Conservation (phyloP, 2,113 vertebrate species). For the Brachyhypopomus occidentalis region DNA sequence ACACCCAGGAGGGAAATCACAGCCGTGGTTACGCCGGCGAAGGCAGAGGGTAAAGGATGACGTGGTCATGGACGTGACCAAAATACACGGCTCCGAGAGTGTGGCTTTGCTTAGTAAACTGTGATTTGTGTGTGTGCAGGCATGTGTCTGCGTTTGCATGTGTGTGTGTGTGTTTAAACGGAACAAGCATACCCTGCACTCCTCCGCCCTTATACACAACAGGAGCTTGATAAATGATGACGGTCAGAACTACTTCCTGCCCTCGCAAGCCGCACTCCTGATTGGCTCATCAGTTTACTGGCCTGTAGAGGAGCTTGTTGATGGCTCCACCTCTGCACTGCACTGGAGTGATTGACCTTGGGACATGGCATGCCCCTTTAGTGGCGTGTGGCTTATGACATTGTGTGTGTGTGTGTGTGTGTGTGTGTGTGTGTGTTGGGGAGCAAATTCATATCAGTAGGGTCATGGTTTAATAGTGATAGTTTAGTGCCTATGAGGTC, state of each 20-base stretch:
- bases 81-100: not conserved
- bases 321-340: no score
- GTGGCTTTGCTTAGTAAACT: slow-evolving; percentile 17
- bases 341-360: slow-evolving; percentile 18
- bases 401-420: slow-evolving; percentile 1
- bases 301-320: slow-evolving; percentile 28
- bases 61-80: slow-evolving; percentile 10
- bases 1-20: not conserved
- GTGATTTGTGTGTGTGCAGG: slow-evolving; percentile 30
- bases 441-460: no score
- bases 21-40: not conserved
- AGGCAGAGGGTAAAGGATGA: not conserved
- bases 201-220: slow-evolving; percentile 63
- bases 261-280: slow-evolving; percentile 59
- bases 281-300: slow-evolving; percentile 61
- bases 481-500: no score
- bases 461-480: no score
- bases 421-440: not conserved
- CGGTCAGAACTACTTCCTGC: slow-evolving; percentile 67
- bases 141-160: slow-evolving; percentile 9
- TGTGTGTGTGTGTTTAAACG: slow-evolving; percentile 33
- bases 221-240: slow-evolving; percentile 65
- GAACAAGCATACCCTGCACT: slow-evolving; percentile 51
- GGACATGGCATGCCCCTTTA: slow-evolving; percentile 57
- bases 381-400: slow-evolving; percentile 51